Evolutionary conservation across 2,888 invertebrate species (phyloP), one percentile per base, ranked within the genome.

Genomic region (Griposia aprilina): DNA sequence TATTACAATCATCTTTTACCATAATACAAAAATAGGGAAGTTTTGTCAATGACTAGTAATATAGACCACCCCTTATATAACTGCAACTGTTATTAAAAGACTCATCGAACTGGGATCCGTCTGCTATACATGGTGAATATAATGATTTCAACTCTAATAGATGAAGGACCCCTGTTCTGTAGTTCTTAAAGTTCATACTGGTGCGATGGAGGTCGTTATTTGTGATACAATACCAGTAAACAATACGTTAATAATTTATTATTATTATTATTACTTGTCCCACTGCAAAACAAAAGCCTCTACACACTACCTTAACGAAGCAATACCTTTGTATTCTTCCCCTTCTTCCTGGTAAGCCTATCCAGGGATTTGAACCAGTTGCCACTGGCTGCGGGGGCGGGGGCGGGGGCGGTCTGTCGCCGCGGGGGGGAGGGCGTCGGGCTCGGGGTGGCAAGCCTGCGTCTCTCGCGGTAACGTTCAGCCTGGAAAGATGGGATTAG

Each of bases 341-440:
- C 94, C 90, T 97, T 98, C 93, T 98, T 98, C 92, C 98, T 97
- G 71, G 98, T 97, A 69, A 98, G 97, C 74, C 98, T 95, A 92
- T 98, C 98, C 78, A 98, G 94, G 2, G 98, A 98, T 92, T 98
- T 98, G 95, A 98, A 98, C 98, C 98, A 98, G 91, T 98, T 97
- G 72, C 97, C 97, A 68, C 97, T 97, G 85, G 97, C 96, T 71
- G 97, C 96, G 4, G 90, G 83, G 4, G 92, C 88, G 4, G 90
- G 83, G 4, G 92, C 88, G 30, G 96, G 96, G 71, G 96, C 93
- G 60, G 95, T 90, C 75, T 97, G 97, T 81, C 97, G 94, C 82
- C 97, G 97, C 78, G 97, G 97, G 86, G 98, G 98, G 70, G 93
- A 93, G 1, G 95, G 95, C 94, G 98, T 98, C 82, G 98, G 98